Conservation (phyloP, 2,113 vertebrate species). For the Petrocephalus microphthalmus region DNA sequence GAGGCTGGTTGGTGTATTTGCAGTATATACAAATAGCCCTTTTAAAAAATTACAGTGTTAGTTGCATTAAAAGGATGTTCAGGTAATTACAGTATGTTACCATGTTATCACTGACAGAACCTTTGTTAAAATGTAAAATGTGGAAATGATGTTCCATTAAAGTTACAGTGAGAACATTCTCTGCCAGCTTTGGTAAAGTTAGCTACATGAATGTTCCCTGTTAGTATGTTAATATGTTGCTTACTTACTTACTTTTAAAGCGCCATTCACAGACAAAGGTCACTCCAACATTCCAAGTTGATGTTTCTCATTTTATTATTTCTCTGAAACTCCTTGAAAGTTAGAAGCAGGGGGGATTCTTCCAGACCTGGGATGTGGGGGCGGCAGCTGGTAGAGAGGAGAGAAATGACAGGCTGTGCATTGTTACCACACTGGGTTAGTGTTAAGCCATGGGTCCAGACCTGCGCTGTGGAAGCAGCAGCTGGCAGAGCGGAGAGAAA, state of each 20-base stretch:
- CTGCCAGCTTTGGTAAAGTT: neutral
- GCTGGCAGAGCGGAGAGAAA: neutral
- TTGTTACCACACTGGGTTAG: neutral
- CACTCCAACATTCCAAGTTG: neutral
- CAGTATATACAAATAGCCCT: too few relatives aligned
- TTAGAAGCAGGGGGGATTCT: neutral
- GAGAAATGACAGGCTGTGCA: neutral
- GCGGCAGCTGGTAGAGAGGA: neutral
- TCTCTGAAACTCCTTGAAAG: neutral
- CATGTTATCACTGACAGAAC: neutral
- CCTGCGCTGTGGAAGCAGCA: neutral
- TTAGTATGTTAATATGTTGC: neutral
- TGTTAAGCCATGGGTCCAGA: neutral
- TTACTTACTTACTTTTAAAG: neutral
- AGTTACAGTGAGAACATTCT: too few relatives aligned
- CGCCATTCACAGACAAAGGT: neutral
- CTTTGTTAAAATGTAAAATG: neutral
- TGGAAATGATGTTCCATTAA: neutral
- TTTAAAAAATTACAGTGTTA: too few relatives aligned
- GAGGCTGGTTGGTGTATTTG: too few relatives aligned
- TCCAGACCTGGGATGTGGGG: neutral
- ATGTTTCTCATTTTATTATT: neutral
- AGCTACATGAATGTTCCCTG: neutral
- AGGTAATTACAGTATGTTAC: neutral
- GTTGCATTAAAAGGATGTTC: neutral